Evolutionary conservation across 2,113 vertebrate genomes (phyloP), one percentile per base, ranked within the genome.

Genomic region (Hemibagrus wyckioides): DNA sequence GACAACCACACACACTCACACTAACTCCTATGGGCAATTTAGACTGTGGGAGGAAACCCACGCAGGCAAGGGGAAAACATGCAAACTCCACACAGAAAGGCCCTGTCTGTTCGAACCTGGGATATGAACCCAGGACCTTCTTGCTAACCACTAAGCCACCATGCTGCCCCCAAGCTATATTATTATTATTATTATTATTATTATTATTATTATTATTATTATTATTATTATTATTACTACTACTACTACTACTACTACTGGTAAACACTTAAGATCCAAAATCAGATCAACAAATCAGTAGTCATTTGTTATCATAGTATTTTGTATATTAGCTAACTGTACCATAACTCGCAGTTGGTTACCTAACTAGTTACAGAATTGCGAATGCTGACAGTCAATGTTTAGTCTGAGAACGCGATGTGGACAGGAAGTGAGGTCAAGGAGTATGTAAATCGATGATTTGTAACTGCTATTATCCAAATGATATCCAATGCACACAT

Each of bases 151-250:
- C n/a, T n/a, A n/a, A n/a, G n/a, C n/a, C n/a, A n/a, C n/a, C n/a
- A n/a, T n/a, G n/a, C n/a, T n/a, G n/a, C n/a, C n/a, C n/a, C n/a
- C n/a, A n/a, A n/a, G n/a, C n/a, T n/a, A n/a, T n/a, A n/a, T n/a
- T 28, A 63, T 63, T 63, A 63, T 63, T 63, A 63, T 63, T 63
- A 63, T 63, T 63, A n/a, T n/a, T n/a, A n/a, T 61, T 61, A 61
- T 61, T 61, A 61, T 59, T 59, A 59, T 59, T 59, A 59, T 65
- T 65, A 65, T 65, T 30, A 65, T 65, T n/a, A 65, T 65, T n/a
- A 65, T 65, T n/a, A 65, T 65, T 11, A 65, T 65, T n/a, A 65
- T 14, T 28, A n/a, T n/a, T 28, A 3, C 0, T 63, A 3, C 4
- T n/a, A 13, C 13, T 63, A 13, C 13, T 63, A 17, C 17, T 36